Conservation (phyloP, 92 coral and sea anemone genomes). For the Siderastrea radians region DNA sequence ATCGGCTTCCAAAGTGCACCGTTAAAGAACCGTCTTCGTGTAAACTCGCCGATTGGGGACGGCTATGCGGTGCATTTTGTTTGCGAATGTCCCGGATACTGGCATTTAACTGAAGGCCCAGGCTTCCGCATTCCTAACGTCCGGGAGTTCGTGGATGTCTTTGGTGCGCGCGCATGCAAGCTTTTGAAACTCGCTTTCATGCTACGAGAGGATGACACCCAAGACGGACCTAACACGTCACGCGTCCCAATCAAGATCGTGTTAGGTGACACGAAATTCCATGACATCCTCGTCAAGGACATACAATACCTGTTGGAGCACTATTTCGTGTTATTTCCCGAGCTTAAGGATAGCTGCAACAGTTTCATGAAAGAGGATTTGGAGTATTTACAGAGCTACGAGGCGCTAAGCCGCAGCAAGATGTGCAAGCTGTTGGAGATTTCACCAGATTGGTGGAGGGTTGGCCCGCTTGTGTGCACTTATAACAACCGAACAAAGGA, state of each 20-base stretch:
- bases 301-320: conserved; percentile 82
- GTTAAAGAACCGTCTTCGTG: conserved; percentile 67
- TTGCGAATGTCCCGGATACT: conserved; percentile 92
- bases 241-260: conserved; percentile 60
- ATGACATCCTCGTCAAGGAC: conserved; percentile 66
- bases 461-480: conserved; percentile 86
- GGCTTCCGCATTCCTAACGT: conserved; percentile 82
- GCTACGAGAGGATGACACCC: conserved; percentile 64
- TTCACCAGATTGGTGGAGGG: conserved; percentile 64
- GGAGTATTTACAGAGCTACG: conserved; percentile 73
- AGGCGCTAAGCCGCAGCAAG: conserved; percentile 77
- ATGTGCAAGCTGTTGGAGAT: conserved; percentile 78
- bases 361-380: conserved; percentile 84
- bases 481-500: conserved; percentile 66
- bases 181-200: conserved; percentile 81
- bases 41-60: conserved; percentile 77
- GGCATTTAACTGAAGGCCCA: conserved; percentile 85
- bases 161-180: conserved; percentile 83
- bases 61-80: conserved; percentile 91
- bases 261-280: conserved; percentile 54
- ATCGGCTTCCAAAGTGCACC: conserved; percentile 83
- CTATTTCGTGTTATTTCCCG: conserved; percentile 79
- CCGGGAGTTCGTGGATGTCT: conserved; percentile 68
- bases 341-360: conserved; percentile 62
- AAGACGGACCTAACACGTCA: conserved; percentile 43